A percentile compares a stretch with the other conserved stretches of the same genome.
These are phyloP conservation scores for Procambarus virginalis DNA, from an alignment of 1,140 invertebrate genomes.

Conservation along the genomic window DNA sequence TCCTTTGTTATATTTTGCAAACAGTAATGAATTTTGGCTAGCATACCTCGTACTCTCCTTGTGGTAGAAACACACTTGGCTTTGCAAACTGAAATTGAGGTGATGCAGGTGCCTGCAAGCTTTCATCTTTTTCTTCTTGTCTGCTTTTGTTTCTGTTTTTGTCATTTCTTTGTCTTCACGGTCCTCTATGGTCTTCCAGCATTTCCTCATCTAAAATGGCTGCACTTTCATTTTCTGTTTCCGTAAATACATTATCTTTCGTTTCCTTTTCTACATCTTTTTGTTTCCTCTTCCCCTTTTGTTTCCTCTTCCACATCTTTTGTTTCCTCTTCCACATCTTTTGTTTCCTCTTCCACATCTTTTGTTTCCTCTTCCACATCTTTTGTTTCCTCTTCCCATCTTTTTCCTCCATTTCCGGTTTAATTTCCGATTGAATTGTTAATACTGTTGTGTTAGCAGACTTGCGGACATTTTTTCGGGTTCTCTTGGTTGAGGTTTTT, in stretches of 20 bases:
- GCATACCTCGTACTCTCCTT: conserved; percentile 33
- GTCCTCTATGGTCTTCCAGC: not conserved
- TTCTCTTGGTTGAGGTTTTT: not conserved
- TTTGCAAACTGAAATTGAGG: conserved; percentile 43
- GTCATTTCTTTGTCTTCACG: not conserved
- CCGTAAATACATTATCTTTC: not conserved
- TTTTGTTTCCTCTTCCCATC: not conserved
- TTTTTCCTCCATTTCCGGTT: not conserved
- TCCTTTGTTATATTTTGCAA: no score
- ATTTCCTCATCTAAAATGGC: not conserved
- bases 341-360: not conserved
- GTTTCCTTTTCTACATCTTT: not conserved
- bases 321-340: not conserved
- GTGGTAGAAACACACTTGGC: conserved; percentile 21
- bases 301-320: not conserved
- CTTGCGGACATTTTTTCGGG: not conserved
- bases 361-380: not conserved
- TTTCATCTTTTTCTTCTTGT: not conserved
- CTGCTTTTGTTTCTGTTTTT: not conserved
- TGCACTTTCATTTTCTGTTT: not conserved
- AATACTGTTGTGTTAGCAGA: not conserved
- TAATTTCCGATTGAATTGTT: not conserved
- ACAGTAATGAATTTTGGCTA: no score
- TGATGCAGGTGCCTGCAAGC: not conserved
- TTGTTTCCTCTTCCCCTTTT: not conserved